phyloP scores from a whole-genome alignment of 1,140 invertebrate species.

The Aphelenchoides fujianensis region DNA sequence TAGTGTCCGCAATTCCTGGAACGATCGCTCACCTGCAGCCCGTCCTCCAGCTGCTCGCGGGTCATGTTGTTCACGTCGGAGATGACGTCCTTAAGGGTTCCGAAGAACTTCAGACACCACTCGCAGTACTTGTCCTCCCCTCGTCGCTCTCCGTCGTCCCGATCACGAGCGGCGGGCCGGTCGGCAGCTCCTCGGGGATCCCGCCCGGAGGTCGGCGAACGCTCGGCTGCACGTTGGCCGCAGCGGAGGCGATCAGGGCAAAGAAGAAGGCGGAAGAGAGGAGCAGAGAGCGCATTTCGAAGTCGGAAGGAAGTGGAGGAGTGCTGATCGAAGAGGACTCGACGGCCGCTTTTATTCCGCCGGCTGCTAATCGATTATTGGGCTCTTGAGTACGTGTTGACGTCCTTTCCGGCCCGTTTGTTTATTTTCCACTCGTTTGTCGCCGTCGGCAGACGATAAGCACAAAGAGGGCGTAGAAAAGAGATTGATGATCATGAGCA shows the following conservation, averaged over 20 bases:
- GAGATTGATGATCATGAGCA: too few species aligned
- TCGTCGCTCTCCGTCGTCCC: not conserved
- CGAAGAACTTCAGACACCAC: conserved; percentile 7
- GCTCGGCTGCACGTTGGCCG: not conserved
- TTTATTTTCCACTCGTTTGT: not conserved
- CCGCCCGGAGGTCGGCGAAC: not conserved
- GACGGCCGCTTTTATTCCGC: not conserved
- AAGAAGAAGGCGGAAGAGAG: not conserved
- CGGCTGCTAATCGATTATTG: not conserved
- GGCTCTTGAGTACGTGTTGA: not conserved
- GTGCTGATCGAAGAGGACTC: not conserved
- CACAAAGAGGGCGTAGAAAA: too few species aligned
- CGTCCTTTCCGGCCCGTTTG: not conserved
- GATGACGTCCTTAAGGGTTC: not conserved
- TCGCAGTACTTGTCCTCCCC: not conserved
- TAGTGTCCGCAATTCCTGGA: not conserved
- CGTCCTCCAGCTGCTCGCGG: not conserved
- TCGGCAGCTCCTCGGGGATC: not conserved
- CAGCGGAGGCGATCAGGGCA: not conserved
- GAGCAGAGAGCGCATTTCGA: not conserved
- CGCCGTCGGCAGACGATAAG: not conserved
- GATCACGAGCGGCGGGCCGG: not conserved
- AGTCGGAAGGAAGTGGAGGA: not conserved
- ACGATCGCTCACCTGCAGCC: not conserved
- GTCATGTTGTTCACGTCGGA: conserved; percentile 5